Evolutionary conservation across 2,797 vertebrate genomes (phyloP).

Genomic region (Halcyon smyrnensis): DNA sequence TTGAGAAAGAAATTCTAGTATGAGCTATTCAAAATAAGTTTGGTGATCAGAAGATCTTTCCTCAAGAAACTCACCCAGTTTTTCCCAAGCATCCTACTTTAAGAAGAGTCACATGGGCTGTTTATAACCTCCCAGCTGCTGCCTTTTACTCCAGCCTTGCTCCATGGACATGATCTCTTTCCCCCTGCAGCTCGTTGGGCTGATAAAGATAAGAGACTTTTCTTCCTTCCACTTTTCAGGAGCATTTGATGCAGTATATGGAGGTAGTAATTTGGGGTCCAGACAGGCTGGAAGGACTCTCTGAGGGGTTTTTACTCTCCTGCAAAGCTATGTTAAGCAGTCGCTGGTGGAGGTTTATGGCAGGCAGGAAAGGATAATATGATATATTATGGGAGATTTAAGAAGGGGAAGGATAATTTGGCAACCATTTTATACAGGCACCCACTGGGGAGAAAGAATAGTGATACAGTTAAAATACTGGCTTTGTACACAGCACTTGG

Average conservation of each 20-base stretch:
- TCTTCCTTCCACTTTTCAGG: not conserved
- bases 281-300: not conserved
- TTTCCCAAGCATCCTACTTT: not conserved
- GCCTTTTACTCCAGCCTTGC: not conserved
- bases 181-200: not conserved
- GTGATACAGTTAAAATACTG: not conserved
- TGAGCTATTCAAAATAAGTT: not conserved
- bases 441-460: not conserved
- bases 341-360: not conserved
- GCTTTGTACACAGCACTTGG: not conserved
- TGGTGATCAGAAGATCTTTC: not conserved
- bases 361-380: not conserved
- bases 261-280: conserved; percentile 4
- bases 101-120: rapidly evolving
- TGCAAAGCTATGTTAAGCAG: not conserved
- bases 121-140: not conserved
- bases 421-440: not conserved
- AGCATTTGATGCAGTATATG: not conserved
- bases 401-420: not conserved
- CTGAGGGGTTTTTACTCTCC: not conserved
- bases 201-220: not conserved
- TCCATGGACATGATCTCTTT: not conserved
- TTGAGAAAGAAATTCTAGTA: not conserved
- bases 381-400: not conserved
- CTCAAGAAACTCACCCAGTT: not conserved